Percentiles rank a stretch among this genome's conserved stretches.
Conservation (phyloP, 2,888 invertebrate genomes). For the Phoenoteleia sp. region DNA sequence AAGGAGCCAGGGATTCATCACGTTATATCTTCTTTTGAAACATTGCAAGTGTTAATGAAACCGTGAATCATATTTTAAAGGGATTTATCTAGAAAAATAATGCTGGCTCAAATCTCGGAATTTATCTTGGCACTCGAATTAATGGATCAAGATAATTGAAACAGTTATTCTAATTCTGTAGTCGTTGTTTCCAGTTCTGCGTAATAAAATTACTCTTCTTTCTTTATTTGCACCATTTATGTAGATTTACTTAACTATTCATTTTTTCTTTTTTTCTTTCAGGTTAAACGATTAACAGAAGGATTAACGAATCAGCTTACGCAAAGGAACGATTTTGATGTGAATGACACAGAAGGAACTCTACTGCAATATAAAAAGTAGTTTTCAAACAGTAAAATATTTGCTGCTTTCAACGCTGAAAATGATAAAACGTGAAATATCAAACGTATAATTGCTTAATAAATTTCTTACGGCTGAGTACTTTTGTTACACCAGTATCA, state of each 20-base stretch:
- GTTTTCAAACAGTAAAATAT: too few relatives aligned
- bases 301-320: conserved; percentile 50
- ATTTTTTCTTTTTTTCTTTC: conserved; percentile 36
- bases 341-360: too few relatives aligned
- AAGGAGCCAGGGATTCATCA: conserved; percentile 38
- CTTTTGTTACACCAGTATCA: conserved; percentile 38
- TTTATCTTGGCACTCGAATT: conserved; percentile 51
- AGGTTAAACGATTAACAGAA: conserved; percentile 42
- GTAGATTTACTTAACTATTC: conserved; percentile 54
- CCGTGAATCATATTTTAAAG: conserved; percentile 44
- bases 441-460: conserved; percentile 36
- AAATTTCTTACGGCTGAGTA: conserved; percentile 24
- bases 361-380: too few relatives aligned
- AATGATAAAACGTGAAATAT: conserved; percentile 38
- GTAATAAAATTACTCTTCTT: conserved; percentile 60
- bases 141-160: conserved; percentile 69
- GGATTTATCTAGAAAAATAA: conserved; percentile 37
- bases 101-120: conserved; percentile 33
- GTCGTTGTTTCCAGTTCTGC: conserved; percentile 57
- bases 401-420: too few relatives aligned
- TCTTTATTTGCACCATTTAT: conserved; percentile 59
- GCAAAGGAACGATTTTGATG: too few relatives aligned
- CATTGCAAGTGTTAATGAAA: conserved; percentile 37
- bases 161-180: conserved; percentile 62
- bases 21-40: conserved; percentile 33